phyloP scores from a whole-genome alignment of 2,113 vertebrate species.

The Etia nguti region DNA sequence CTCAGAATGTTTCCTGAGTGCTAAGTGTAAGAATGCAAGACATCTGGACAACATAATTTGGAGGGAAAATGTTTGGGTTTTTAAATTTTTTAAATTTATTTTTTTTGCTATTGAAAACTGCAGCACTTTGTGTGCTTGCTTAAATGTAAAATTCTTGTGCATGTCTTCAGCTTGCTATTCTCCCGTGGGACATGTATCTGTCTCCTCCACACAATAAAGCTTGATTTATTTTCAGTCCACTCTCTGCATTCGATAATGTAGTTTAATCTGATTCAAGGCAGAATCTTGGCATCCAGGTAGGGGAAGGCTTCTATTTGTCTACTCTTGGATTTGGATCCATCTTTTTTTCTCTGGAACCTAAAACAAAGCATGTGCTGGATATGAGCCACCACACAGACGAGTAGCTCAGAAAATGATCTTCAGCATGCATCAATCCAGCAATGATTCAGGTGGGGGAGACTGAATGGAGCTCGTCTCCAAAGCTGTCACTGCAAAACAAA shows the following conservation, averaged over 20 bases:
- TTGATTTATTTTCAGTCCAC: constrained; percentile 56
- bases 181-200: constrained; percentile 35
- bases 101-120: constrained; percentile 1
- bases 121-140: constrained; percentile 14
- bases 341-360: constrained; percentile 44
- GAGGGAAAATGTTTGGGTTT: not conserved
- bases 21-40: constrained; percentile 12
- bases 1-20: not conserved
- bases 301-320: constrained; percentile 44
- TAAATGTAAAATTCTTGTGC: constrained; percentile 37
- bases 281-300: constrained; percentile 54
- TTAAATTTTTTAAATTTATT: not conserved
- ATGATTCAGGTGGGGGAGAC: constrained; percentile 49
- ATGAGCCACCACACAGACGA: constrained; percentile 58
- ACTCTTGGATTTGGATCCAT: constrained; percentile 52
- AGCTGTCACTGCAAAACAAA: constrained; percentile 46
- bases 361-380: constrained; percentile 66
- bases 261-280: constrained; percentile 41
- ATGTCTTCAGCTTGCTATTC: constrained; percentile 24
- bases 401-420: constrained; percentile 62
- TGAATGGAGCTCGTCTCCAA: constrained; percentile 34
- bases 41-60: constrained; percentile 34
- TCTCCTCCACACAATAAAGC: constrained; percentile 44
- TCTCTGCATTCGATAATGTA: constrained; percentile 39
- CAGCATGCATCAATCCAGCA: constrained; percentile 45